Evolutionary conservation across 2,888 invertebrate species (phyloP).

Genomic region (Drosophila neonasuta): DNA sequence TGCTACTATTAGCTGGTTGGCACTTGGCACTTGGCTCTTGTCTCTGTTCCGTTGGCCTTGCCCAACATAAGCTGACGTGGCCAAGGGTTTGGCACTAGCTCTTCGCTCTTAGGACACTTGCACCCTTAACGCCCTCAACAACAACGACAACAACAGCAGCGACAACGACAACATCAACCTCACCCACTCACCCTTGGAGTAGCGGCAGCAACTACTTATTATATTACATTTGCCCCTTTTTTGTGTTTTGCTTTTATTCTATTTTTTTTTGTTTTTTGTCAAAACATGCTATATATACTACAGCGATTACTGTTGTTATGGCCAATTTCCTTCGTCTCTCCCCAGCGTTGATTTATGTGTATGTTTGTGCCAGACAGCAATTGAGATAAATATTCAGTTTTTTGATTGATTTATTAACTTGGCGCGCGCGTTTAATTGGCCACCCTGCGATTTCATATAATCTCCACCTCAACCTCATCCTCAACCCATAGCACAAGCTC

Average conservation of each 20-base stretch:
- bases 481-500: too few relatives aligned
- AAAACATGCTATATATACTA: too few relatives aligned
- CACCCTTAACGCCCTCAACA: background rate
- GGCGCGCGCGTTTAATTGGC: conserved; percentile 58
- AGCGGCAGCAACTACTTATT: conserved; percentile 17
- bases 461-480: background rate
- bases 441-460: conserved; percentile 27
- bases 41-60: conserved; percentile 27
- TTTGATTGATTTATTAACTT: conserved; percentile 72
- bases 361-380: conserved; percentile 39
- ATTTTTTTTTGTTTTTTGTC: conserved; percentile 15
- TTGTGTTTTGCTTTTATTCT: background rate
- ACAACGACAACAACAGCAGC: background rate
- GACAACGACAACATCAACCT: conserved; percentile 1
- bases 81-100: conserved; percentile 30
- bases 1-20: background rate
- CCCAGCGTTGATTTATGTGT: conserved; percentile 38
- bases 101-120: conserved; percentile 15
- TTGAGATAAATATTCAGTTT: conserved; percentile 63
- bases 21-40: background rate
- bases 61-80: conserved; percentile 51
- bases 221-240: conserved; percentile 8
- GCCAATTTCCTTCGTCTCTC: background rate
- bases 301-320: conserved; percentile 13
- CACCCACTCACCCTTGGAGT: background rate